Base-by-base conservation (phyloP, 2,888 invertebrate species). In the Tiliacea citrago region DNA sequence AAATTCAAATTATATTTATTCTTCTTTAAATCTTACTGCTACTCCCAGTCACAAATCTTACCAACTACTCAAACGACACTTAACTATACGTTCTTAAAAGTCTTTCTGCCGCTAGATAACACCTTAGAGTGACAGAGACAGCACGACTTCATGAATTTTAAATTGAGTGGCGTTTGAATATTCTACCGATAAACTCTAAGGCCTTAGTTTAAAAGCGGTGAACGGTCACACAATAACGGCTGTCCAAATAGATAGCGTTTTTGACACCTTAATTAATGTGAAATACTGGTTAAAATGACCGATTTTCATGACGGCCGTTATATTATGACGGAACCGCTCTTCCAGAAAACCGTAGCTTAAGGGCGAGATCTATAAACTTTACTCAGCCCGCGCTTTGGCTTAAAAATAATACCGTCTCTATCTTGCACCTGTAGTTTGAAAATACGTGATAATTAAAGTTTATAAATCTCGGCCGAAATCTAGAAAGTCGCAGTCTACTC, bases 401-500 rank as follows among this genome's bases (percentile, higher is more conserved):
- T 7, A 18, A 1, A 62, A 1, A 45, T 62, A 18, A 7, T 7
- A 18, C 42, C 18, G 6, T 24, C 42, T 45, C 24, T 1, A 10
- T 24, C n/a, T n/a, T 62, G 16, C n/a, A 42, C 9, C 18, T 62
- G 9, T 24, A 62, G 2, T 9, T 16, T 42, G 16, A 18, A 62
- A 62, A 1, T 24, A 24, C 0, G n/a, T 62, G 24, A 4, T 63
- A 63, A 65, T 3, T 29, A 29, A 65, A 13, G n/a, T n/a, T 60
- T 10, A 1, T n/a, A 35, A 60, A 66, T 66, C 35, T n/a, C 16
- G n/a, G 16, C 1, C 4, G 1, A 21, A 60, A 42, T 81, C 29
- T 24, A 2, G 2, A 51, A n/a, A 61, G 45, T 73, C 66, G 68
- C 24, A 55, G 55, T 67, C 58, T 86, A 91, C 5, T 93, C 93